These are phyloP conservation scores for Lordiphosa collinella DNA, from an alignment of 1,140 invertebrate genomes.

Conservation along the genomic window DNA sequence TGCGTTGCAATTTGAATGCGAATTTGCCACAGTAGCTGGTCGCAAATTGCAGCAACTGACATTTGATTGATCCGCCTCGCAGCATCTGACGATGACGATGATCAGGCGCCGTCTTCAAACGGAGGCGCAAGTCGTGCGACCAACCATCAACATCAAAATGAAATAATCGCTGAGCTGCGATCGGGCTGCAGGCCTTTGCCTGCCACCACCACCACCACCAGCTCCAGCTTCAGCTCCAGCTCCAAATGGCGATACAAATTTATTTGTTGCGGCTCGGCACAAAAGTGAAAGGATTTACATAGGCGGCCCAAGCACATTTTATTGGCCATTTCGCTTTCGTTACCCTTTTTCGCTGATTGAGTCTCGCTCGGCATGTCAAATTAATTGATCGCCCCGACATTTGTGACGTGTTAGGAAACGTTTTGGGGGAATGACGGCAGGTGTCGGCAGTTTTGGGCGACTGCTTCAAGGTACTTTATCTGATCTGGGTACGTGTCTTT, in stretches of 20 bases:
- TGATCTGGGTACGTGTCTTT: conserved; percentile 13
- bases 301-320: conserved; percentile 9
- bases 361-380: conserved; percentile 60
- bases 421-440: conserved; percentile 24
- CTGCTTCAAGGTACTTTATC: conserved; percentile 8
- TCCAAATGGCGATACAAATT: conserved; percentile 44
- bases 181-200: conserved; percentile 20
- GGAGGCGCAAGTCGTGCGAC: conserved; percentile 3
- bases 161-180: conserved; percentile 25
- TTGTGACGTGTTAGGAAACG: conserved; percentile 37
- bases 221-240: too few species aligned
- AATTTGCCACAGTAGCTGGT: conserved; percentile 12
- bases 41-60: conserved; percentile 38
- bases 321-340: conserved; percentile 37
- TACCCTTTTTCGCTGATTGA: conserved; percentile 38
- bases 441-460: conserved; percentile 36
- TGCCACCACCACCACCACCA: too few species aligned
- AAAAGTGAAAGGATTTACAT: conserved; percentile 64
- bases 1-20: conserved; percentile 27
- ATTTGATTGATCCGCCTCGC: conserved; percentile 49
- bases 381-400: conserved; percentile 50
- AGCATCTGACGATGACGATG: too few species aligned
- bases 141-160: conserved; percentile 18
- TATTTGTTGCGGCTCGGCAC: conserved; percentile 35
- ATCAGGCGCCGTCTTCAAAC: conserved; percentile 11